These are phyloP conservation scores for Merluccius polli DNA, from an alignment of 2,797 vertebrate species.

Conservation along the genomic window DNA sequence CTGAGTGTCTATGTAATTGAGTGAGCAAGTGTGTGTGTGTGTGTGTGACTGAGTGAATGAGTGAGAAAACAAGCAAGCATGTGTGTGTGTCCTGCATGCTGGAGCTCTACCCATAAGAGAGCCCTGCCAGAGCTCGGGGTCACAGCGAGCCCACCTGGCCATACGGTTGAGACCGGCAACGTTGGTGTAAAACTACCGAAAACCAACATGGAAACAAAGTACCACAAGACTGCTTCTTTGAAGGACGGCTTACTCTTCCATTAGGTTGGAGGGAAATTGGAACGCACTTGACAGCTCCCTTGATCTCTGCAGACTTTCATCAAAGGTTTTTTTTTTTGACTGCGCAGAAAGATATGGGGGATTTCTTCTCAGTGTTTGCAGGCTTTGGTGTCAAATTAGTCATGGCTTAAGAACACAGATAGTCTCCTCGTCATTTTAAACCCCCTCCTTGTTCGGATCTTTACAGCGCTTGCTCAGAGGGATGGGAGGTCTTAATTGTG, in stretches of 20 bases:
- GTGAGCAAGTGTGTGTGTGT: not conserved
- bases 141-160: slow-evolving; percentile 15
- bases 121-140: slow-evolving; percentile 16
- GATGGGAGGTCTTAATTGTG: not conserved
- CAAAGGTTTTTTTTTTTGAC: slow-evolving; percentile 64
- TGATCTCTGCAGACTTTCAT: slow-evolving; percentile 79
- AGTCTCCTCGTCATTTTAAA: slow-evolving; percentile 54
- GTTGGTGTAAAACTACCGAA: slow-evolving; percentile 53
- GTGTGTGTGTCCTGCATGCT: slow-evolving; percentile 11
- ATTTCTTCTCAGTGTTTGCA: slow-evolving; percentile 74
- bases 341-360: slow-evolving; percentile 66
- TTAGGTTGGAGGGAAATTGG: slow-evolving; percentile 71
- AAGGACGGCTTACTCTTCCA: slow-evolving; percentile 70
- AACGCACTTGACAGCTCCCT: slow-evolving; percentile 76
- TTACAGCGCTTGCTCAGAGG: not conserved
- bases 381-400: slow-evolving; percentile 75
- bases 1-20: not conserved
- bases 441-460: slow-evolving; percentile 33
- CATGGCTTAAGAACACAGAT: slow-evolving; percentile 66
- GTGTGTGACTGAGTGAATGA: not conserved
- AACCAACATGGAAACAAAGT: slow-evolving; percentile 50
- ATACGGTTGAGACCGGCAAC: slow-evolving; percentile 44
- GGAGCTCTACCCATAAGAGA: slow-evolving; percentile 26
- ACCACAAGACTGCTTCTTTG: slow-evolving; percentile 55
- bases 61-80: too few species aligned